Percentiles rank a stretch among this genome's conserved stretches.
Conservation (phyloP, 2,888 invertebrate genomes). For the Aporophyla lueneburgensis region DNA sequence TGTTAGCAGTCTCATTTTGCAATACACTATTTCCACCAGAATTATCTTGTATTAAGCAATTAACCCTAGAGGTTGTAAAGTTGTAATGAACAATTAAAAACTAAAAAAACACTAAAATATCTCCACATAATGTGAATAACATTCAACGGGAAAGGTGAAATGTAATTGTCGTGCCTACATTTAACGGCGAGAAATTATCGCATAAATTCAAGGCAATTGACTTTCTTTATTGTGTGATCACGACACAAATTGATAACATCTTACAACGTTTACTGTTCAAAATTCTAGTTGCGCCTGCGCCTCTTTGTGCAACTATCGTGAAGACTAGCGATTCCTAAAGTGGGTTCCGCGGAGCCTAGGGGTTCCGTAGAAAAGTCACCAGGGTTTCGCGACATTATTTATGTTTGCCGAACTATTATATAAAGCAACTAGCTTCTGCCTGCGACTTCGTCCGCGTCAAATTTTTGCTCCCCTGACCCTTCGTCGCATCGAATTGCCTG, state of each 20-base stretch:
- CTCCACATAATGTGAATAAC: slow-evolving; percentile 35
- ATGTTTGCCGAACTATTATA: too few species aligned
- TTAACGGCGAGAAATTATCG: slow-evolving; percentile 55
- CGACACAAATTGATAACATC: slow-evolving; percentile 43
- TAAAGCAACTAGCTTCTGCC: too few species aligned
- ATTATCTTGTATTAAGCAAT: slow-evolving; percentile 41
- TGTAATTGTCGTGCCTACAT: slow-evolving; percentile 55
- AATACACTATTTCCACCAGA: slow-evolving; percentile 20
- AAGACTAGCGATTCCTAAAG: too few species aligned
- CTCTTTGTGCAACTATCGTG: slow-evolving; percentile 2
- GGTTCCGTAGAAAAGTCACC: too few species aligned
- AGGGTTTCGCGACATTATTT: too few species aligned
- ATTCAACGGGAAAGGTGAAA: slow-evolving; percentile 58
- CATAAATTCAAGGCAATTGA: slow-evolving; percentile 55
- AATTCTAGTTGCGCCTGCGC: slow-evolving; percentile 14
- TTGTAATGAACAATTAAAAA: slow-evolving; percentile 36
- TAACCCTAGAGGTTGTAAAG: slow-evolving; percentile 37
- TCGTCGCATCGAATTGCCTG: too few species aligned
- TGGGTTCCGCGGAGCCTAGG: too few species aligned
- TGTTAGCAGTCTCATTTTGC: neutral
- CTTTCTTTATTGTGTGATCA: slow-evolving; percentile 55
- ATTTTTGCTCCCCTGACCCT: too few species aligned
- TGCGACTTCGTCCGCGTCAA: too few species aligned
- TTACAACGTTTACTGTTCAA: slow-evolving; percentile 41
- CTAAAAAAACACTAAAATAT: slow-evolving; percentile 41